A percentile compares a stretch with the other conserved stretches of the same genome.
Conservation (phyloP, 1,140 invertebrate genomes). For the Musca vetustissima region DNA sequence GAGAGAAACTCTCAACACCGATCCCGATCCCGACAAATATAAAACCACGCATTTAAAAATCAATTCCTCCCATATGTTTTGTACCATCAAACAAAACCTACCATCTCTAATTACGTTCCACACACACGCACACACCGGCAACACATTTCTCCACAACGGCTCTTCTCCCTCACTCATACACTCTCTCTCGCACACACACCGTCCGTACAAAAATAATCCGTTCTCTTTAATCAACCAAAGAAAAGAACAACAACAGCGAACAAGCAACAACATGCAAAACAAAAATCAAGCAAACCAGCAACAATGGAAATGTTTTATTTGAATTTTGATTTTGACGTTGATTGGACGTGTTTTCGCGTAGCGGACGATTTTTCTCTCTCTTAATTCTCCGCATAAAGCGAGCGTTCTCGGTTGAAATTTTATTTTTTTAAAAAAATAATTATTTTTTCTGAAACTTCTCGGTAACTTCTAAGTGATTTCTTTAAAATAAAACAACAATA, state of each 20-base stretch:
- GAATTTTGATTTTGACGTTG: background rate
- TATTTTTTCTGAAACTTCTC: slow-evolving; percentile 8
- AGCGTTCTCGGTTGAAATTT: slow-evolving; percentile 21
- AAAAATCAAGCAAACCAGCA: background rate
- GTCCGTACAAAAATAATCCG: no score
- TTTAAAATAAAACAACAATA: background rate
- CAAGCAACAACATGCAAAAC: background rate
- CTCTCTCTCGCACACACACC: no score
- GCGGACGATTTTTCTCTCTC: slow-evolving; percentile 13
- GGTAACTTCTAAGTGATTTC: background rate
- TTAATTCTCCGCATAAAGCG: slow-evolving; percentile 6
- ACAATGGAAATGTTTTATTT: background rate
- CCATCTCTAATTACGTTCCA: no score
- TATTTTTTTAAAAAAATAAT: background rate
- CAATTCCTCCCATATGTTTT: no score
- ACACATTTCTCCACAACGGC: no score
- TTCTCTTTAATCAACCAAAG: no score
- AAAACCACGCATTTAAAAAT: no score
- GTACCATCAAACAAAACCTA: no score
- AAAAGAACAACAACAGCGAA: background rate
- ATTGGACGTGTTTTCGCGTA: background rate
- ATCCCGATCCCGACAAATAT: no score
- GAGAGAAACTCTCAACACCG: no score
- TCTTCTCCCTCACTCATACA: no score
- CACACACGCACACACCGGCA: no score